Percentiles rank a stretch among this genome's conserved stretches.
These are phyloP conservation scores for Irena cyanogastra DNA, from an alignment of 2,113 vertebrate species.

Conservation along the genomic window DNA sequence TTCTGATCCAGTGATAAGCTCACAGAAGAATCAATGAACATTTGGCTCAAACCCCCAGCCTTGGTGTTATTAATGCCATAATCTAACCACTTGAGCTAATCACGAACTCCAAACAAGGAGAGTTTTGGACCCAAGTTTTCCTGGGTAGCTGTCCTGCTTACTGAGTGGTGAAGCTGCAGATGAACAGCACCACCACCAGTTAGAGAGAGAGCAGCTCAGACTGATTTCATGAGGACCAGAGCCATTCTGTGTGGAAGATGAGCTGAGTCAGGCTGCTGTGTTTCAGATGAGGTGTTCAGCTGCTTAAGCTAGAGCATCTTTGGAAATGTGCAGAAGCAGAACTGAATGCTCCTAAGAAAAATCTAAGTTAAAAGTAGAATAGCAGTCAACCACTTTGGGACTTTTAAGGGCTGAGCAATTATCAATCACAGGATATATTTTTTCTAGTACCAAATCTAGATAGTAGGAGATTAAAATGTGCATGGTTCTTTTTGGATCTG, in stretches of 20 bases:
- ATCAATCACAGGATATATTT: background rate
- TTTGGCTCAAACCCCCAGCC: background rate
- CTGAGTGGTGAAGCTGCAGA: background rate
- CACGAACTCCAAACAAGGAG: background rate
- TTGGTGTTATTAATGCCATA: background rate
- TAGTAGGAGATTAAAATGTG: background rate
- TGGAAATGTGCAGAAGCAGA: background rate
- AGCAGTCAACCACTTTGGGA: background rate
- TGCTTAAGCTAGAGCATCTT: background rate
- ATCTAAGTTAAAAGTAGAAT: background rate
- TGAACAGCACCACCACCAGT: constrained; percentile 5
- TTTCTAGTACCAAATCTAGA: background rate
- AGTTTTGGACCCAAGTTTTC: background rate
- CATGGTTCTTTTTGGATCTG: background rate
- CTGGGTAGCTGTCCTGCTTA: background rate
- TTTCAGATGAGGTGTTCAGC: background rate
- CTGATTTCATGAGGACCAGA: background rate
- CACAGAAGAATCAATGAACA: background rate
- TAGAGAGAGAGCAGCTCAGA: background rate
- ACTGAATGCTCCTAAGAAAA: background rate
- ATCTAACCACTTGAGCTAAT: background rate
- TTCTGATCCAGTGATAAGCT: background rate
- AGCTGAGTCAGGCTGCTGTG: background rate
- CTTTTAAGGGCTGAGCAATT: background rate
- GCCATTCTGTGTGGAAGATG: background rate